Conservation (phyloP, 2,113 vertebrate species). For the Sarotherodon lohbergeri region DNA sequence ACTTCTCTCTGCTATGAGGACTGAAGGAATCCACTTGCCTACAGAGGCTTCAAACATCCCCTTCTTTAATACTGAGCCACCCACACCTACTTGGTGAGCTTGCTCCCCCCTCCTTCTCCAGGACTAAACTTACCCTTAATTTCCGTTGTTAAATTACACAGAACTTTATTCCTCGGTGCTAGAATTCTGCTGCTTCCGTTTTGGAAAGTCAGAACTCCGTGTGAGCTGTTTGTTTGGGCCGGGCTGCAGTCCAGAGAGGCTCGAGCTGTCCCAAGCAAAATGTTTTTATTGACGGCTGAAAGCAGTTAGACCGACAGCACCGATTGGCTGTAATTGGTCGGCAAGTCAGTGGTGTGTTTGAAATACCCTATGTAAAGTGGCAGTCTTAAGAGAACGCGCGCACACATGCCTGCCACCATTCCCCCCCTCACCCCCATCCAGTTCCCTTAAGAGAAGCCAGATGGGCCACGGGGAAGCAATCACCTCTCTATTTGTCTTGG, state of each 20-base stretch:
- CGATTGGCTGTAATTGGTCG: constrained; percentile 70
- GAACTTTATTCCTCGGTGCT: constrained; percentile 30
- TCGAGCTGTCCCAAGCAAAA: constrained; percentile 53
- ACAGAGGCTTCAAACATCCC: not conserved
- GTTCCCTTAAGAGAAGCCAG: constrained; percentile 70
- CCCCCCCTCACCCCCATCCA: constrained; percentile 3
- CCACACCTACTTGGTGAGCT: constrained; percentile 13
- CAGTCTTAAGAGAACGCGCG: constrained; percentile 46
- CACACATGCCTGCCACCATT: constrained; percentile 26
- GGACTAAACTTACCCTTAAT: constrained; percentile 19
- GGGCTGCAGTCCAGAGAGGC: constrained; percentile 33
- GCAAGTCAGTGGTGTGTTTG: constrained; percentile 62
- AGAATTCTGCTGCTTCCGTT: constrained; percentile 45
- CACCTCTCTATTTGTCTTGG: constrained; percentile 76
- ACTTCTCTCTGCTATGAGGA: not conserved
- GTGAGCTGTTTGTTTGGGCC: constrained; percentile 32
- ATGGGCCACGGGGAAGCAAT: constrained; percentile 73
- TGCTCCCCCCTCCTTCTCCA: not conserved
- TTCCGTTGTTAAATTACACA: constrained; percentile 43
- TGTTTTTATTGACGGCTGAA: constrained; percentile 73
- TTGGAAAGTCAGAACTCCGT: constrained; percentile 34
- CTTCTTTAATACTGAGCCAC: constrained; percentile 15
- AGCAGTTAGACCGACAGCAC: constrained; percentile 61
- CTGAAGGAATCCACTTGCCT: constrained; percentile 11
- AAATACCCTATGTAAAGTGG: constrained; percentile 67